These are phyloP conservation scores for Trissoscelio sp. DNA, from an alignment of 2,888 invertebrate genomes.

Conservation along the genomic window DNA sequence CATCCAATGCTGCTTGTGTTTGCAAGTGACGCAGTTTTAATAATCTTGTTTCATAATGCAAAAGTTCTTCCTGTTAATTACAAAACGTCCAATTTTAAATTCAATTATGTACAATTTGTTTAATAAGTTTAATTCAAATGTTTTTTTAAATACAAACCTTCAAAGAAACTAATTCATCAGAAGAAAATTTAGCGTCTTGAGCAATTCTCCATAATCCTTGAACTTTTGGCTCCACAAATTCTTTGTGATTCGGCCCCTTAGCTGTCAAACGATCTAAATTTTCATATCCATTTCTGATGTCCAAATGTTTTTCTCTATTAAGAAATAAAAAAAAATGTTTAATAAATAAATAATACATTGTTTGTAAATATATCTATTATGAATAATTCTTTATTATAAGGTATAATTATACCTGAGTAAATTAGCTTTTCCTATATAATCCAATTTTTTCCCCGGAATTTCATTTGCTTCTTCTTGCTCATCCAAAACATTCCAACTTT, in stretches of 20 bases:
- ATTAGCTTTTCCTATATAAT: conserved; percentile 88
- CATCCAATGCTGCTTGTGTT: conserved; percentile 90
- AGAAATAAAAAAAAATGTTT: too few relatives aligned
- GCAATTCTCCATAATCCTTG: conserved; percentile 95
- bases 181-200: conserved; percentile 90
- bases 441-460: conserved; percentile 85
- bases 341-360: too few relatives aligned
- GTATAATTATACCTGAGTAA: conserved; percentile 86
- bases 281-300: conserved; percentile 91
- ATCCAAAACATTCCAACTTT: conserved; percentile 89
- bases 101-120: too few relatives aligned
- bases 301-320: conserved; percentile 88
- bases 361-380: too few relatives aligned
- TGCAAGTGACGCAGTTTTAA: conserved; percentile 93
- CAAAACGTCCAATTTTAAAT: too few relatives aligned
- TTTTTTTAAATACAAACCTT: conserved; percentile 86
- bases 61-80: conserved; percentile 88
- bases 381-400: too few relatives aligned
- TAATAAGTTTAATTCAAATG: background rate
- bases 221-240: conserved; percentile 96
- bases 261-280: conserved; percentile 89
- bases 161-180: conserved; percentile 92
- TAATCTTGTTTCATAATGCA: conserved; percentile 94
- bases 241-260: conserved; percentile 91
- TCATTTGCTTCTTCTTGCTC: conserved; percentile 83